Evolutionary conservation across 2,113 vertebrate species (phyloP).

Genomic region (Butastur rufipennis): DNA sequence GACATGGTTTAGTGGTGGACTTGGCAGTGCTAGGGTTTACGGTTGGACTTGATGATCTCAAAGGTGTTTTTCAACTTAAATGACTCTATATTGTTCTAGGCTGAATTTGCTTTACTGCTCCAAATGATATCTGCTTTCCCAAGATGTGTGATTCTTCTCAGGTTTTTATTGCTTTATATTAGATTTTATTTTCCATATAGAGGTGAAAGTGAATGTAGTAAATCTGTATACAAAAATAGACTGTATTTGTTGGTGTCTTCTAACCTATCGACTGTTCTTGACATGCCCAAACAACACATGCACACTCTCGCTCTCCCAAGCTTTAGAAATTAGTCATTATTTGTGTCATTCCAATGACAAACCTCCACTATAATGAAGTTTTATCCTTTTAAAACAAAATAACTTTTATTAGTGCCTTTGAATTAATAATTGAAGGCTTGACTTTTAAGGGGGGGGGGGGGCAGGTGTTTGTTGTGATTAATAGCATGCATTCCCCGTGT

Average conservation of each 20-base stretch:
- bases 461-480: not conserved
- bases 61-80: not conserved
- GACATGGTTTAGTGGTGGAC: not conserved
- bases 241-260: not conserved
- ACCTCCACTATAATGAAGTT: not conserved
- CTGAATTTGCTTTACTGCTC: not conserved
- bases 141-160: not conserved
- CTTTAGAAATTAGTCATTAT: not conserved
- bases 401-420: slow-evolving; percentile 25
- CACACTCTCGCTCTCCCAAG: not conserved
- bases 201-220: not conserved
- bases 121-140: not conserved
- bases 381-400: slow-evolving; percentile 9
- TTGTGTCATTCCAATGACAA: not conserved
- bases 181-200: not conserved
- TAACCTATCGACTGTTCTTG: not conserved
- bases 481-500: not conserved
- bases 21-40: not conserved
- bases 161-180: not conserved
- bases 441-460: not conserved
- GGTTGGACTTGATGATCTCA: not conserved
- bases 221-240: not conserved
- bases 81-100: not conserved
- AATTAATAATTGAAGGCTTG: slow-evolving; percentile 1
- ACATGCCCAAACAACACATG: not conserved